Evolutionary conservation across 2,888 invertebrate species (phyloP).

Genomic region (Scaptomyza tumidula): DNA sequence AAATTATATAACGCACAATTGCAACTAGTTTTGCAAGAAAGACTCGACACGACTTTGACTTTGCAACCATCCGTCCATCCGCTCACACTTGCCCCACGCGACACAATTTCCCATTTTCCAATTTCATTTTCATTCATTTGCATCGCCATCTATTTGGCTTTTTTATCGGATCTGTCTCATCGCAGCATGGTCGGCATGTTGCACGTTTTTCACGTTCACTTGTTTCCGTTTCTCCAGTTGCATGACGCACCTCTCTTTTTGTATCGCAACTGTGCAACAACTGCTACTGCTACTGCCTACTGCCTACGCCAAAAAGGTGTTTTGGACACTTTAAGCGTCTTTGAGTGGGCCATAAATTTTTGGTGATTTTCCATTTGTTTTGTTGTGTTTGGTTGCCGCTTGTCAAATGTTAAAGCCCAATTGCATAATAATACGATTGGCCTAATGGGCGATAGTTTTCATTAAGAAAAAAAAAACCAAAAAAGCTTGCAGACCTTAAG

Average conservation of each 20-base stretch:
- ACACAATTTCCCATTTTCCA: constrained; percentile 37
- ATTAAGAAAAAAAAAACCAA: constrained; percentile 20
- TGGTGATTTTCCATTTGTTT: constrained; percentile 39
- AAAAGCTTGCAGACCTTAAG: constrained; percentile 24
- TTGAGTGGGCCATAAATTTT: constrained; percentile 72
- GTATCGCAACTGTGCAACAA: constrained; percentile 14
- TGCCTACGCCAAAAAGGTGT: constrained; percentile 41
- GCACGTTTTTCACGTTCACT: constrained; percentile 78
- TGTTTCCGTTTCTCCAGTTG: constrained; percentile 63
- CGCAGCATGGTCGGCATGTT: constrained; percentile 15
- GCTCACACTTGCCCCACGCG: constrained; percentile 13
- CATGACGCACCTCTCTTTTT: constrained; percentile 4
- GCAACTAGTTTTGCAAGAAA: constrained; percentile 59
- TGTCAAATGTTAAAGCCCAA: constrained; percentile 45
- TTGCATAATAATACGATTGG: constrained; percentile 60
- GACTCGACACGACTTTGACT: constrained; percentile 72
- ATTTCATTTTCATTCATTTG: constrained; percentile 19
- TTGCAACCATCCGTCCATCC: constrained; percentile 33
- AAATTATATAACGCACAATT: constrained; percentile 71
- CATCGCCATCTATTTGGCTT: neutral
- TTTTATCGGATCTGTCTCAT: constrained; percentile 47
- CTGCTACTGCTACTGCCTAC: constrained; percentile 30
- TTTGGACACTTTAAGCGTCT: constrained; percentile 44
- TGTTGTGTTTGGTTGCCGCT: constrained; percentile 4
- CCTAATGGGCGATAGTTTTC: constrained; percentile 31